Evolutionary conservation across 2,797 vertebrate species (phyloP), one percentile per base, ranked within the genome.

Genomic region (Enteromius mattozi): DNA sequence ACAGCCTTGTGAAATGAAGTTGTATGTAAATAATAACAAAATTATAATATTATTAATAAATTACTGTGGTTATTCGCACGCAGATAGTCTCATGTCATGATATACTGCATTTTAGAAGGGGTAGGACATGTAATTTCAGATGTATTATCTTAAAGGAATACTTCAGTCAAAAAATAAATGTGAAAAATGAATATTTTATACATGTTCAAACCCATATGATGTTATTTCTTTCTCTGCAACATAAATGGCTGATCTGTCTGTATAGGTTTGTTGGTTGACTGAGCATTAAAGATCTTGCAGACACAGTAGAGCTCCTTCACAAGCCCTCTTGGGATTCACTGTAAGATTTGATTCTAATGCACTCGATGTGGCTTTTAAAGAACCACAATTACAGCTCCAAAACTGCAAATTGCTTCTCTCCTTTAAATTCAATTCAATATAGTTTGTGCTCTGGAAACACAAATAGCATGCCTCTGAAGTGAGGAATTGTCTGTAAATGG

Each of bases 401-500:
- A 69, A 24, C 21, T 24, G 63, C 45, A 80, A 72, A 33, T 30
- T 21, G 10, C 45, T 75, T 74, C 71, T 66, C 59, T 40, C 27
- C 49, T 54, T 80, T 69, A 40, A 37, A 69, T 77, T 59, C 51
- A 77, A 17, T 77, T 59, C 51, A 77, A 77, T 35, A 54, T 7
- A 51, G 30, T 69, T 30, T 69, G 56, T 19, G 24, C 10, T 78
- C 24, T 45, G 56, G 27, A 45, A 80, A 80, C 3, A 51, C 51
- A 33, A 78, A 63, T 78, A 65, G 24, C 59, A 78, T 45, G 14
- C 33, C 47, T 80, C 30, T 54, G 14, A 69, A 24, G n/a, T 70
- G 49, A 21, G 78, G 47, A 69, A 69, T 16, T 80, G 47, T 80
- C 78, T 69, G 47, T 54, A 69, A 69, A 51, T 54, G 78, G 21